Evolutionary conservation across 35 echinoderm and acorn worm genomes (phyloP), one percentile per base, ranked within the genome.

Genomic region (Amphiura filiformis): DNA sequence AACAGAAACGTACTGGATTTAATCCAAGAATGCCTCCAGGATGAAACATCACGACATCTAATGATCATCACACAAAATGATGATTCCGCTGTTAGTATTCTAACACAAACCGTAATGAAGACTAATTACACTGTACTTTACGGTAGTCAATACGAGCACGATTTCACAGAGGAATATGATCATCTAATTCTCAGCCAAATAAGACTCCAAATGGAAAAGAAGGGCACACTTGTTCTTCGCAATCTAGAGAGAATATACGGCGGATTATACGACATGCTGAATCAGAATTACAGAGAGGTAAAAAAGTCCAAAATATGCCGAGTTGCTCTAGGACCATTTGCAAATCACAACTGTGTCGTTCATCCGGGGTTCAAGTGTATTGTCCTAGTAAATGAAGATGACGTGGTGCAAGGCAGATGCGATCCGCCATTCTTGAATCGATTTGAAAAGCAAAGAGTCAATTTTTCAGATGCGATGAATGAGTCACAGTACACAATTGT

Each of bases 391-490:
- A 70, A 87, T 23, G 57, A 87, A 31, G 32, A 87, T 36, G 64
- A 87, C 14, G 75, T 87, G 26, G 65, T 78, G 15, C 35, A 78
- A 57, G 41, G 41, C 4, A 4, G 41, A 47, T 78, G 38, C n/a
- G 76, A 87, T 78, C 75, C 85, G 0, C 85, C 85, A 41, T 78
- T 87, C 57, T 52, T 87, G 65, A 87, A 87, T 32, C 38, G 85
- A 78, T 87, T 87, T 87, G 85, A 87, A 41, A 87, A 87, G 70
- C 85, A 87, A 36, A 40, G 47, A 44, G 56, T 87, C 32, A 41
- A 22, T 12, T 87, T 87, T 47, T 39, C 39, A 26, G 85, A 87
- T 78, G 31, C 78, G 14, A 18, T 87, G 0, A 78, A 12, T 31
- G 37, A 77, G 34, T 0, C 15, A 26, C 85, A 87, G 30, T 47